These are phyloP conservation scores for Arizona elegans DNA, from an alignment of 2,113 vertebrate species.

Conservation along the genomic window DNA sequence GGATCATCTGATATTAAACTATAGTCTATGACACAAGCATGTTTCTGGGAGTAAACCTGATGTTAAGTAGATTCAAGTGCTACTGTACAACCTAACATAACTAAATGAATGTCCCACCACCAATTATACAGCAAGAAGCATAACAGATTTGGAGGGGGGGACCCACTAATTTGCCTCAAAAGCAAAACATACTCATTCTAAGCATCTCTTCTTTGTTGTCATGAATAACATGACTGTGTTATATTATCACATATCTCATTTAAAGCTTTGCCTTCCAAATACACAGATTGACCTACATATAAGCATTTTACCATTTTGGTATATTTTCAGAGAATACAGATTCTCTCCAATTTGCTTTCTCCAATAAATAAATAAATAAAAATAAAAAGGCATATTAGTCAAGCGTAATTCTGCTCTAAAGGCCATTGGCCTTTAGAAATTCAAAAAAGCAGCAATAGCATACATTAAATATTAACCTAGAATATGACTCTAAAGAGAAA, in stretches of 20 bases:
- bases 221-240: not conserved
- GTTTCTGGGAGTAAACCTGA: not conserved
- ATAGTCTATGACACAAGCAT: not conserved
- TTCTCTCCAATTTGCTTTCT: not conserved
- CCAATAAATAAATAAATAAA: not conserved
- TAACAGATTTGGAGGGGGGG: not conserved
- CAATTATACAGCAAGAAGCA: not conserved
- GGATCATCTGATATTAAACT: not conserved
- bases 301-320: not conserved
- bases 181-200: not conserved
- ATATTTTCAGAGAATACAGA: not conserved
- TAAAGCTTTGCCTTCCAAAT: not conserved
- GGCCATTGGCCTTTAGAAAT: not conserved
- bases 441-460: not conserved
- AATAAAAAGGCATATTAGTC: not conserved
- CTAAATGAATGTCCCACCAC: not conserved
- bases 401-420: not conserved
- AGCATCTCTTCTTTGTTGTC: too few species aligned
- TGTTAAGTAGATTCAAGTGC: not conserved
- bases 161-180: not conserved
- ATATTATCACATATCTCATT: not conserved
- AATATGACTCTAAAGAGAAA: conserved; percentile 12
- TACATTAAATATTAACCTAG: not conserved
- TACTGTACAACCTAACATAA: not conserved
- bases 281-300: not conserved